Conservation (phyloP, 2,888 invertebrate species). For the Eurytoma adleriae region DNA sequence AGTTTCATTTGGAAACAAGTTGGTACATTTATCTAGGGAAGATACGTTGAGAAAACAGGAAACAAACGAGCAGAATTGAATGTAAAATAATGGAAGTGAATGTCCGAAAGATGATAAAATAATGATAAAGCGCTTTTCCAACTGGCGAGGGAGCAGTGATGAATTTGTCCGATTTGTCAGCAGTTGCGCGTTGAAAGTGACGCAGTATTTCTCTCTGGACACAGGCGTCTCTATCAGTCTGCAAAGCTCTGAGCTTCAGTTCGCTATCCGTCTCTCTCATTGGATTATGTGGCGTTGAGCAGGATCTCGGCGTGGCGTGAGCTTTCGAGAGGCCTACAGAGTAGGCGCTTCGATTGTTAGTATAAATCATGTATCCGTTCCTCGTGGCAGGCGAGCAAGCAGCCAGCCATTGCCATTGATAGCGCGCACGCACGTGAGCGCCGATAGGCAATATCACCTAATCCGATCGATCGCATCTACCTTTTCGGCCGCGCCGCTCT, state of each 20-base stretch:
- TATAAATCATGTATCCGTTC: slow-evolving; percentile 48
- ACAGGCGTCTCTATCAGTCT: not conserved
- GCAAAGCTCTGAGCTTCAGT: not conserved
- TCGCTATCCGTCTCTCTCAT: slow-evolving; percentile 14
- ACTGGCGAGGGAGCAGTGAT: slow-evolving; percentile 9
- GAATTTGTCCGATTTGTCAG: slow-evolving; percentile 45
- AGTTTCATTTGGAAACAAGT: not conserved
- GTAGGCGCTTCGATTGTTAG: slow-evolving; percentile 40
- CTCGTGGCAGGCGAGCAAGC: slow-evolving; percentile 1
- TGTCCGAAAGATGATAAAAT: slow-evolving; percentile 8
- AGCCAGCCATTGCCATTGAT: slow-evolving; percentile 35
- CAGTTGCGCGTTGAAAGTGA: slow-evolving; percentile 24
- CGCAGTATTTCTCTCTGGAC: not conserved
- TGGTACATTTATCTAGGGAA: no score
- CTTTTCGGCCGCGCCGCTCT: slow-evolving; percentile 31
- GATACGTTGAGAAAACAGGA: no score
- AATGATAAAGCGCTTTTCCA: slow-evolving; percentile 34
- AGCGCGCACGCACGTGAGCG: not conserved
- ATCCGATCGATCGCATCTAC: slow-evolving; percentile 46
- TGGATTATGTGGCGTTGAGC: slow-evolving; percentile 39
- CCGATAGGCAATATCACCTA: slow-evolving; percentile 39
- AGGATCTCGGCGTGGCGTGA: slow-evolving; percentile 9
- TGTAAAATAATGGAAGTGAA: not conserved
- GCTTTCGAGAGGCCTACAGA: not conserved
- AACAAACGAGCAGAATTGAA: slow-evolving; percentile 5